Percentiles rank a stretch among this genome's conserved stretches.
These are phyloP conservation scores for Apamea sordens DNA, from an alignment of 2,888 invertebrate species.

Conservation along the genomic window DNA sequence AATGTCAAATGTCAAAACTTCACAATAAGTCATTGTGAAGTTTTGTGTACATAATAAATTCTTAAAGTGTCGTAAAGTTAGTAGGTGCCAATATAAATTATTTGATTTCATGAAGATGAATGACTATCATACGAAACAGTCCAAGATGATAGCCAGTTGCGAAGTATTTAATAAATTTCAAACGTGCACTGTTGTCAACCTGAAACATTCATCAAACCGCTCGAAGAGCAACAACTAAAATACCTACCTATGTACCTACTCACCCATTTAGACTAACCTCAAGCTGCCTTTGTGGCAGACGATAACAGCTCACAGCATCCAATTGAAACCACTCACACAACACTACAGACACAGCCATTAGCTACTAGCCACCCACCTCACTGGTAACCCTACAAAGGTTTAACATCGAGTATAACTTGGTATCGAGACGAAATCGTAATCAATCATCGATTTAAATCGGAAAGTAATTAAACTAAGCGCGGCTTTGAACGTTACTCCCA, in stretches of 20 bases:
- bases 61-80: neutral
- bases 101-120: neutral
- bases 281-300: constrained; percentile 29
- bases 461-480: constrained; percentile 70
- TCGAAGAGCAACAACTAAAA: constrained; percentile 14
- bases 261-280: constrained; percentile 3
- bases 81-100: neutral
- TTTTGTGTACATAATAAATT: neutral
- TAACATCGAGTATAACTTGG: constrained; percentile 38
- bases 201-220: constrained; percentile 13
- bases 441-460: constrained; percentile 70
- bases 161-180: neutral
- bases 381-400: constrained; percentile 46
- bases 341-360: constrained; percentile 21
- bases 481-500: constrained; percentile 37
- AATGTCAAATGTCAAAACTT: too few relatives aligned
- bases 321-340: constrained; percentile 34
- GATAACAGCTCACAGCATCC: constrained; percentile 21
- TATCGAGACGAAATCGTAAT: constrained; percentile 65
- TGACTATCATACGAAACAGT: neutral
- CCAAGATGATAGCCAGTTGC: neutral
- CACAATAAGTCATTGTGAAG: too few relatives aligned
- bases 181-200: constrained; percentile 2
- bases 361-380: constrained; percentile 1
- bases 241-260: neutral